These are phyloP conservation scores for Galeopsomyia nigrocyanea DNA, from an alignment of 2,888 invertebrate genomes.

Conservation along the genomic window DNA sequence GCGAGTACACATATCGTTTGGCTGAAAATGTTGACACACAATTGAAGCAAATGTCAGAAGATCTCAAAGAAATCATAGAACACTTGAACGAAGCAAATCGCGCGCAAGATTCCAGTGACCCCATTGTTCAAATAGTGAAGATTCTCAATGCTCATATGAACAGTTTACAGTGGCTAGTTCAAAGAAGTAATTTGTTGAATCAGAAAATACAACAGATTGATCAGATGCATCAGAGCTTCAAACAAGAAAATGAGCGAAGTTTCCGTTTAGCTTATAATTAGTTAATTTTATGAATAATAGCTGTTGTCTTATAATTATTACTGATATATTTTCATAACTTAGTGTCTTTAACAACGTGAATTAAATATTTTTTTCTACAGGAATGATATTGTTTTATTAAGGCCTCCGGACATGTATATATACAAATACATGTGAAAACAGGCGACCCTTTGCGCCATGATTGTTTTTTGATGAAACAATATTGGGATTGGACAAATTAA, in stretches of 20 bases:
- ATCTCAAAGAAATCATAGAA: conserved; percentile 94
- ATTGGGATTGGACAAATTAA: too few relatives aligned
- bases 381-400: conserved; percentile 18
- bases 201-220: conserved; percentile 86
- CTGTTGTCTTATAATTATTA: conserved; percentile 15
- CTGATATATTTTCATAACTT: conserved; percentile 21
- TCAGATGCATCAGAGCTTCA: conserved; percentile 82
- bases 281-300: conserved; percentile 19
- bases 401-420: background rate
- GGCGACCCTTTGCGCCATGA: too few relatives aligned
- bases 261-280: conserved; percentile 74
- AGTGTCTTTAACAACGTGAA: conserved; percentile 18
- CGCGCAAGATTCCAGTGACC: conserved; percentile 86
- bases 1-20: conserved; percentile 91
- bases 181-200: conserved; percentile 82
- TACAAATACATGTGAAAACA: too few relatives aligned
- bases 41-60: conserved; percentile 93
- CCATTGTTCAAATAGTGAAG: conserved; percentile 91
- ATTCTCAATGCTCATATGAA: conserved; percentile 97
- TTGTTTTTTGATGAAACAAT: too few relatives aligned
- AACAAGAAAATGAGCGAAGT: conserved; percentile 81
- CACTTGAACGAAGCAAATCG: conserved; percentile 91
- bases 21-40: conserved; percentile 94
- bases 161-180: conserved; percentile 94
- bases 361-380: conserved; percentile 20